phyloP scores from a whole-genome alignment of 2,113 vertebrate genomes.

The Panthera leo region DNA sequence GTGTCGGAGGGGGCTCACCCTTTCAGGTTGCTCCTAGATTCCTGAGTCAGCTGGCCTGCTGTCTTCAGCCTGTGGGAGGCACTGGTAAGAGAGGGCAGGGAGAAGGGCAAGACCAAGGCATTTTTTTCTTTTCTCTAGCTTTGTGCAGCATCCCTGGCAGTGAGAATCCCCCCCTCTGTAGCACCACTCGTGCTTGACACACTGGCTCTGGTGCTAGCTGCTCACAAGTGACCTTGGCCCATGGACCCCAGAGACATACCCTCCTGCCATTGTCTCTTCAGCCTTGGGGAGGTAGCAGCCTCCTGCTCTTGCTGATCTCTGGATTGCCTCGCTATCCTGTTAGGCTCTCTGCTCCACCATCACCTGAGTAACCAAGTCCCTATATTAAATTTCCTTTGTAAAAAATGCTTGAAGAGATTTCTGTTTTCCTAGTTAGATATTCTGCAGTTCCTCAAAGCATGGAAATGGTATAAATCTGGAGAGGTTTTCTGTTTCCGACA shows the following conservation, averaged over 20 bases:
- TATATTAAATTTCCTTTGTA: neutral
- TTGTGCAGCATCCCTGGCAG: neutral
- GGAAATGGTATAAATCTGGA: neutral
- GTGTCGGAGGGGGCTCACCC: neutral
- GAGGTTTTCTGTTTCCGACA: neutral
- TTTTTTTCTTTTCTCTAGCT: neutral
- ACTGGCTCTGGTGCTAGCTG: neutral
- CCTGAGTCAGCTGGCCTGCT: neutral
- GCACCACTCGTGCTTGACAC: neutral
- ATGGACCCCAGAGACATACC: neutral
- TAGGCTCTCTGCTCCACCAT: neutral
- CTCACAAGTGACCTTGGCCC: neutral
- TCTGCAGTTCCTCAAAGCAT: neutral
- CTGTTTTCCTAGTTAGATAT: neutral
- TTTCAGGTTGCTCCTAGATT: neutral
- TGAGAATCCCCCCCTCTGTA: neutral
- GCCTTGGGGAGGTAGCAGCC: neutral
- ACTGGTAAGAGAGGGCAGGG: neutral
- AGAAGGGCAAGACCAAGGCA: neutral
- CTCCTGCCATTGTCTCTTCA: neutral
- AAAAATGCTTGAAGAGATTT: conserved; percentile 14
- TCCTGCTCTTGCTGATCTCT: neutral
- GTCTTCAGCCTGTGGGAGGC: neutral
- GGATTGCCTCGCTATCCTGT: neutral
- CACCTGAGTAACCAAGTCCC: neutral